These are phyloP conservation scores for Heteractis magnifica DNA, from an alignment of 92 coral and sea anemone species.

Conservation along the genomic window DNA sequence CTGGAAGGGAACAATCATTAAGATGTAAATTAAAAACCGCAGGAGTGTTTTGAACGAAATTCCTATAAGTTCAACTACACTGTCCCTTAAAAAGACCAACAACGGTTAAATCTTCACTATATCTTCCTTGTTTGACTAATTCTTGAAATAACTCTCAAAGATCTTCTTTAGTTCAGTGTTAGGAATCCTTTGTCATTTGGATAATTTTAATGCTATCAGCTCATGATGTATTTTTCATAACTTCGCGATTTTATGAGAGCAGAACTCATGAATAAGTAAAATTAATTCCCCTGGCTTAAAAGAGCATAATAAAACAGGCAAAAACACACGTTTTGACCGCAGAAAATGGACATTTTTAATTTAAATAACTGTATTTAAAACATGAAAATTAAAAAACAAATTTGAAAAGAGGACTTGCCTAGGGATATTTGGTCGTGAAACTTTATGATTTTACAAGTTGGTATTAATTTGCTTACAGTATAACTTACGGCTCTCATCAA, in stretches of 20 bases:
- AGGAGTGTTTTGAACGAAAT: background rate
- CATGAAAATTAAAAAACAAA: background rate
- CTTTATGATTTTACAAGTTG: background rate
- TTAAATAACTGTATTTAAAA: background rate
- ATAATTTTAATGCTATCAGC: background rate
- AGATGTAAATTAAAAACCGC: conserved; percentile 1
- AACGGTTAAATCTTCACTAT: background rate
- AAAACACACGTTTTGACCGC: background rate
- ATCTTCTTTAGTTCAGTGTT: background rate
- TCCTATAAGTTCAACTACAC: background rate
- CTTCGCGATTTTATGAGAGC: background rate
- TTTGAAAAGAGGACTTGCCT: background rate
- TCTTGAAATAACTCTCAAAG: background rate
- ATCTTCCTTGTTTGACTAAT: background rate
- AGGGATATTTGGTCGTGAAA: background rate
- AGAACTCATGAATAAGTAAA: background rate
- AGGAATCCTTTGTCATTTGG: background rate
- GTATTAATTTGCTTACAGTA: background rate
- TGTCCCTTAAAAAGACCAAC: background rate
- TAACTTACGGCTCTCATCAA: background rate
- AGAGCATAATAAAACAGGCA: background rate
- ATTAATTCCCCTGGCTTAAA: background rate
- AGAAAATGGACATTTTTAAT: background rate
- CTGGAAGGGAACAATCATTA: background rate
- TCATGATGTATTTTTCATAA: background rate